These are phyloP conservation scores for Ichneumon xanthorius DNA, from an alignment of 2,888 invertebrate genomes.

Conservation along the genomic window DNA sequence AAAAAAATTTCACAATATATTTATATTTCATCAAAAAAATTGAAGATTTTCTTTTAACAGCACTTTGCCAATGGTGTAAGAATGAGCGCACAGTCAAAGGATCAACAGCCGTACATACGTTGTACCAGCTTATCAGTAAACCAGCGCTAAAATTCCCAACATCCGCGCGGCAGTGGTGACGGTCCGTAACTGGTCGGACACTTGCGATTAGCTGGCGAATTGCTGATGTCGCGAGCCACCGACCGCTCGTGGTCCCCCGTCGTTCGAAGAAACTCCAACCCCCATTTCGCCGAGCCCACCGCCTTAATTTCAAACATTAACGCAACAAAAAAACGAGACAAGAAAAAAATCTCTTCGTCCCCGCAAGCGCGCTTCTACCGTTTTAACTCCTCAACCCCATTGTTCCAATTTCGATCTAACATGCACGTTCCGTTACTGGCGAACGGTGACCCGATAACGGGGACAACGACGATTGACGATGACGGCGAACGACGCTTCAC, in stretches of 20 bases:
- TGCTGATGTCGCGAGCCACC: background rate
- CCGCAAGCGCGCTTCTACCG: too few relatives aligned
- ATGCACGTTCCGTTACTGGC: background rate
- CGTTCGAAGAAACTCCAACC: too few relatives aligned
- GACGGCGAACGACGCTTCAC: constrained; percentile 34
- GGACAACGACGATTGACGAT: constrained; percentile 29
- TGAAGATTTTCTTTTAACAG: too few relatives aligned
- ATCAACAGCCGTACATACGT: background rate
- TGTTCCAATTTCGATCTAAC: constrained; percentile 5
- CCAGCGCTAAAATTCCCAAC: background rate
- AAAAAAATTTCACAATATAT: too few relatives aligned
- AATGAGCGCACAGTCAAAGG: background rate
- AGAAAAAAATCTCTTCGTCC: too few relatives aligned
- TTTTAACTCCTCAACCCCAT: constrained; percentile 1
- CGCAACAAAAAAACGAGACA: too few relatives aligned
- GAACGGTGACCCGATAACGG: constrained; percentile 14
- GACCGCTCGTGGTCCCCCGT: background rate
- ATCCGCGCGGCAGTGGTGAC: constrained; percentile 2
- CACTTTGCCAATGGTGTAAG: too few relatives aligned
- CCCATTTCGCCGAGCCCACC: too few relatives aligned
- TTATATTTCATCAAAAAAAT: too few relatives aligned
- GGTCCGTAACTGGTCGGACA: constrained; percentile 29
- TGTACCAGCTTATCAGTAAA: background rate
- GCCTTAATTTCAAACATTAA: too few relatives aligned
- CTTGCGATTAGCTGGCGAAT: constrained; percentile 10